Base-by-base conservation (phyloP, 1,140 invertebrate species). In the Chionoecetes opilio region DNA sequence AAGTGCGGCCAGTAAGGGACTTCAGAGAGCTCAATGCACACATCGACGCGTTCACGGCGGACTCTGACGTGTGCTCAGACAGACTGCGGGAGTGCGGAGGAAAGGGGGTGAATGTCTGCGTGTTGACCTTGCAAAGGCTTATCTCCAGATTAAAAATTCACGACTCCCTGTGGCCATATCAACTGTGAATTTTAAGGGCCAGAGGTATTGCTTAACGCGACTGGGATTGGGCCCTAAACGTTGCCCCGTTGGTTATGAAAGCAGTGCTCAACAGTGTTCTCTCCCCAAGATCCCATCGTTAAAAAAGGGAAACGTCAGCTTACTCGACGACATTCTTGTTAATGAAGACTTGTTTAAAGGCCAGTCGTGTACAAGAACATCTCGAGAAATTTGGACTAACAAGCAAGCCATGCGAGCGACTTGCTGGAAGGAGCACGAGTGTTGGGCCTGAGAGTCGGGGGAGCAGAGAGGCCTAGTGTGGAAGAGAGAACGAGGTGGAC, bases 1-100 rank as follows among this genome's bases (percentile, higher is more conserved):
- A 92, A 63, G 89, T 91, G 29, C n/a, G 89, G 46, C 89, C 89
- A 31, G 89, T 91, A n/a, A 53, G 63, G 89, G 89, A 89, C 14
- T 89, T 89, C n/a, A 89, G 87, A 41, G 38, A 89, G n/a, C 35
- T 89, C 35, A 89, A 37, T 14, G 32, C 31, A 37, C 32, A 92
- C 29, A 85, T 85, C 34, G 84, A 85, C 21, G 84, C 84, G 32
- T 85, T 85, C 34, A 85, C 34, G 29, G 84, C 84, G 11, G 84
- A 85, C 84, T 85, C 84, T 34, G 84, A 85, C 84, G 21, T 85
- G 29, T 85, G 84, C 34, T 6, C 84, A 32, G 84, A 85, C 34
- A 85, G 84, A 32, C 29, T 85, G 84, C 84, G 21, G 34, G 34
- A 85, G 84, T 85, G 84, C 84, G 84, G 9, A 85, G 31, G 29